These are phyloP conservation scores for Idaea straminata DNA, from an alignment of 2,888 invertebrate genomes.

Conservation along the genomic window DNA sequence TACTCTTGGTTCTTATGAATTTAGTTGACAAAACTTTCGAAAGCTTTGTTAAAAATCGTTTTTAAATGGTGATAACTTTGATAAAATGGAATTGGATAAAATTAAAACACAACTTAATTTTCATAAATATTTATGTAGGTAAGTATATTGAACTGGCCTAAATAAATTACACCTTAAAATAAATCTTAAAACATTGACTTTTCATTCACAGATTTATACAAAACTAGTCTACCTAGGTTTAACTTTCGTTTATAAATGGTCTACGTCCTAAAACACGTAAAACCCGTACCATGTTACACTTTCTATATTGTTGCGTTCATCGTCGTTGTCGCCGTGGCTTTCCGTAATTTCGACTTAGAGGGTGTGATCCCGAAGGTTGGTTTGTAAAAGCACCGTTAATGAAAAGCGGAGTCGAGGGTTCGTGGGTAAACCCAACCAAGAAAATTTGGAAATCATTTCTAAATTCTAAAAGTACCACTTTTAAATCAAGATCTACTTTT, in stretches of 20 bases:
- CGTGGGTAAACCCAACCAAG: no score
- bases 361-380: no score
- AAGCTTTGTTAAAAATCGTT: background rate
- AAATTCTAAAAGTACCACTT: no score
- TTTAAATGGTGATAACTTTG: background rate
- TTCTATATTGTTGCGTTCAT: no score
- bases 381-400: no score
- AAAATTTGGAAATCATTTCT: no score
- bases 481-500: no score
- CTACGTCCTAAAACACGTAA: background rate
- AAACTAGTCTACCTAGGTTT: background rate
- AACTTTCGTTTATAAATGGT: background rate
- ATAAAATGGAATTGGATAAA: background rate
- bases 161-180: slow-evolving; percentile 60
- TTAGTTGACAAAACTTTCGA: slow-evolving; percentile 1
- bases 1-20: background rate
- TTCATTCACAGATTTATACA: slow-evolving; percentile 39
- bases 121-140: slow-evolving; percentile 59
- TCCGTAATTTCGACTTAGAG: no score
- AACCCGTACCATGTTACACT: background rate
- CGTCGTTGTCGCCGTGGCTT: no score
- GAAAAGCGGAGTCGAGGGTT: no score
- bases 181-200: slow-evolving; percentile 48
- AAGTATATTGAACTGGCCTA: slow-evolving; percentile 57
- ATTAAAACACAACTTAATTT: slow-evolving; percentile 33